Percentiles rank a stretch among this genome's conserved stretches.
Conservation (phyloP, 2,113 vertebrate genomes). For the Bubo bubo region DNA sequence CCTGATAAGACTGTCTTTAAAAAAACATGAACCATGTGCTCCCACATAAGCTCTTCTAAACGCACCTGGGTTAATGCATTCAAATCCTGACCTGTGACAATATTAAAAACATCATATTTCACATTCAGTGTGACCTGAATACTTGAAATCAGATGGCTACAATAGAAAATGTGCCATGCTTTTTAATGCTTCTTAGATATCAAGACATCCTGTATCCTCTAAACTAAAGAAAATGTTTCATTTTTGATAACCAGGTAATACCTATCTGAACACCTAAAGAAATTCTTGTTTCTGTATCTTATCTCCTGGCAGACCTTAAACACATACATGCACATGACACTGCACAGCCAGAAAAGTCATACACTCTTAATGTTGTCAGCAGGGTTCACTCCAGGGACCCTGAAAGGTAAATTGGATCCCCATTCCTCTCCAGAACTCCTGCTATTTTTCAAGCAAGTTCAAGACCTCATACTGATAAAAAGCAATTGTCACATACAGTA, state of each 20-base stretch:
- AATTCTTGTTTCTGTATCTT: background rate
- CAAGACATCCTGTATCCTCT: background rate
- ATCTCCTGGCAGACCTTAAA: background rate
- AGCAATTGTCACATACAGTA: constrained; percentile 34
- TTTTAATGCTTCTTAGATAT: background rate
- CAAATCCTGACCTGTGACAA: background rate
- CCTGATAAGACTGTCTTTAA: background rate
- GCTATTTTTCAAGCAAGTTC: background rate
- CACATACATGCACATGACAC: background rate
- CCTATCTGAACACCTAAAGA: background rate
- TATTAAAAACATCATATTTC: background rate
- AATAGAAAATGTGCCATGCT: background rate
- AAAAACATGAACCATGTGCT: background rate
- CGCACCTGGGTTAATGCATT: background rate
- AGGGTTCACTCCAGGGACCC: background rate
- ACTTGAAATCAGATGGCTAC: background rate
- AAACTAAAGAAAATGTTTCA: background rate
- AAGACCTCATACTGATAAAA: background rate
- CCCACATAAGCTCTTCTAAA: background rate
- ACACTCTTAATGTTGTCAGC: background rate
- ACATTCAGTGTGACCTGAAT: background rate
- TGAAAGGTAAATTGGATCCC: constrained; percentile 10
- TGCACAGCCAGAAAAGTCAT: background rate
- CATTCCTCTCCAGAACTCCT: background rate
- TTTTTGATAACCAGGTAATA: background rate